Evolutionary conservation across 2,888 invertebrate genomes (phyloP).

Genomic region (Amphipoea oculea): DNA sequence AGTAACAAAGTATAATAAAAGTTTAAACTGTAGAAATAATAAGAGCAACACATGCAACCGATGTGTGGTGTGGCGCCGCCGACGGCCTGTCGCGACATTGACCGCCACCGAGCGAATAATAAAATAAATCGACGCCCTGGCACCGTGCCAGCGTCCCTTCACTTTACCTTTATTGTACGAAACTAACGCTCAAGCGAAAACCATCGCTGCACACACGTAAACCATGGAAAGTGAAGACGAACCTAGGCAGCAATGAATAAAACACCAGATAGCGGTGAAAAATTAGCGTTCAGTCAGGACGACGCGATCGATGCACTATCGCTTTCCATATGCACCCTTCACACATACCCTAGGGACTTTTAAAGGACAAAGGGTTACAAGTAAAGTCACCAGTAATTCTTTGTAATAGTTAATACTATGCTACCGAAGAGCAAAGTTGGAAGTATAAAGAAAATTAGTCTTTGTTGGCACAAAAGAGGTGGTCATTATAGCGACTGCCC

Average conservation of each 20-base stretch:
- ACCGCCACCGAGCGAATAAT: slow-evolving; percentile 89
- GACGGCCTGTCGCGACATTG: slow-evolving; percentile 87
- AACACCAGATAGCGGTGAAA: slow-evolving; percentile 42
- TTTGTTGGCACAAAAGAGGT: slow-evolving; percentile 70
- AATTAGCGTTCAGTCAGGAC: slow-evolving; percentile 32
- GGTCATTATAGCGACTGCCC: slow-evolving; percentile 70
- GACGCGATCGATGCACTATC: slow-evolving; percentile 76
- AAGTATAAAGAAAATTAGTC: slow-evolving; percentile 70
- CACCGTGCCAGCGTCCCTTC: slow-evolving; percentile 87
- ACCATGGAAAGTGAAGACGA: slow-evolving; percentile 64
- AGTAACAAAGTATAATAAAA: slow-evolving; percentile 63
- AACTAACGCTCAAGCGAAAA: slow-evolving; percentile 69
- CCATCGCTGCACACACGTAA: slow-evolving; percentile 68
- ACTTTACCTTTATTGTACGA: slow-evolving; percentile 81
- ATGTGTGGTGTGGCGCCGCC: slow-evolving; percentile 78
- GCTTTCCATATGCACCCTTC: slow-evolving; percentile 77
- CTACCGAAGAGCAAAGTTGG: slow-evolving; percentile 23
- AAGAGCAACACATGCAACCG: slow-evolving; percentile 83
- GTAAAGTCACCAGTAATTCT: slow-evolving; percentile 36
- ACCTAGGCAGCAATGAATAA: slow-evolving; percentile 68
- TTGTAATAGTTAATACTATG: slow-evolving; percentile 13
- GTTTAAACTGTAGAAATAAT: slow-evolving; percentile 74
- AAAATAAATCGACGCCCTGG: slow-evolving; percentile 88
- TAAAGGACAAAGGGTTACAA: slow-evolving; percentile 73
- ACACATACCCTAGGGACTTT: slow-evolving; percentile 64